phyloP scores from a whole-genome alignment of 2,113 vertebrate species.

The Zosterops lateralis region DNA sequence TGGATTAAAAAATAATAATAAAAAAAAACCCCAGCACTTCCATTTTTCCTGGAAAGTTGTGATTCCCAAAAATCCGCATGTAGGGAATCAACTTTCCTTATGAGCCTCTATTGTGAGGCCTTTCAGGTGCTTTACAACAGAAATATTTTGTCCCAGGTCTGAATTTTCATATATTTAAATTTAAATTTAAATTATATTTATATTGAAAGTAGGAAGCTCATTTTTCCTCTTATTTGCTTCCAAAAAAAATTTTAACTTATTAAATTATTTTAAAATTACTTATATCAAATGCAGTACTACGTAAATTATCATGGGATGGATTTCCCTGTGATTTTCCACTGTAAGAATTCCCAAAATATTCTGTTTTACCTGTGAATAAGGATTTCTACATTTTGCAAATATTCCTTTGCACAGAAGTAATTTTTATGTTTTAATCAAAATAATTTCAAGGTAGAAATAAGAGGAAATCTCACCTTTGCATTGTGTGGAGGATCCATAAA shows the following conservation, averaged over 20 bases:
- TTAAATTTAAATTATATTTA: background rate
- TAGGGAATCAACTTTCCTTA: background rate
- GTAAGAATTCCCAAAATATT: background rate
- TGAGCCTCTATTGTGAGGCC: background rate
- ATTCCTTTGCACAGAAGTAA: background rate
- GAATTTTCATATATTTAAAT: background rate
- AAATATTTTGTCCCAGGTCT: background rate
- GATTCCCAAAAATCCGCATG: background rate
- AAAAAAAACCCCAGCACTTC: accelerated
- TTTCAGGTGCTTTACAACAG: background rate
- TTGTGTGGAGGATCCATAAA: background rate
- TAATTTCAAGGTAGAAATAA: background rate
- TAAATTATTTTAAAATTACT: background rate
- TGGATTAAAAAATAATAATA: background rate
- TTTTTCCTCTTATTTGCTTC: background rate
- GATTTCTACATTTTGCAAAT: background rate
- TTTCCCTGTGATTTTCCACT: background rate
- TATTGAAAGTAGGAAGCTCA: accelerated
- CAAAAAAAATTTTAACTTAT: background rate
- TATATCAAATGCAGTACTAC: background rate
- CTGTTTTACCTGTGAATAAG: background rate
- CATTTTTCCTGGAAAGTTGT: background rate
- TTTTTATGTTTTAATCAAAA: background rate
- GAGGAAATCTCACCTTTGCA: background rate
- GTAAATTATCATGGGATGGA: background rate